Evolutionary conservation across 2,888 invertebrate genomes (phyloP), one percentile per base, ranked within the genome.

Genomic region (Mimumesa dahlbomi): DNA sequence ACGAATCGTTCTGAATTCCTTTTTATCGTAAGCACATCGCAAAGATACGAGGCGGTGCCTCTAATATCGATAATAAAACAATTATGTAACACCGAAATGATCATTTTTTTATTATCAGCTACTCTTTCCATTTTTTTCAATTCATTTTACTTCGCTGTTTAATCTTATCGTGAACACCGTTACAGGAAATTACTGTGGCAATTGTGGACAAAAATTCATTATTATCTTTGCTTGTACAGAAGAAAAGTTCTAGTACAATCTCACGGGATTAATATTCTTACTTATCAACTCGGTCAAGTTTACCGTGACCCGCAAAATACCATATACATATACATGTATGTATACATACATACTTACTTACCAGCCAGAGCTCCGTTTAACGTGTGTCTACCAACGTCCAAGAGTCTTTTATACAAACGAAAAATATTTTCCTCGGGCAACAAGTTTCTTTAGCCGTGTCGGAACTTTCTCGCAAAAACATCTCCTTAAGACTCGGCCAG

Each of bases 41-140:
- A 42, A 31, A 21, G 48, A 62, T 45, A 65, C 13, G 18, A 5
- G n/a, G n/a, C n/a, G n/a, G n/a, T n/a, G n/a, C n/a, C n/a, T n/a
- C n/a, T n/a, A n/a, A n/a, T 40, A 25, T 50, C 56, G 64, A 50
- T 57, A 65, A 21, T 52, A 29, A 52, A 34, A 61, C 65, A 31
- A 57, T 68, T 64, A 64, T 57, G 57, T 57, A n/a, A 34, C 14
- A 18, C 25, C 11, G 22, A 14, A 54, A 61, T 22, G 50, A 43
- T n/a, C 49, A 22, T 11, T 49, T 42, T 48, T 25, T 53, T 65
- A 58, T 59, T 46, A 2, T 13, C 11, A 2, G 16, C 16, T 16
- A 16, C 40, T n/a, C n/a, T n/a, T n/a, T n/a, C n/a, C n/a, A n/a
- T n/a, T 18, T 18, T 11, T 42, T 19, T 11, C 16, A 16, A 42